phyloP scores from a whole-genome alignment of 2,888 invertebrate genomes.

The Anarsia innoxiella region DNA sequence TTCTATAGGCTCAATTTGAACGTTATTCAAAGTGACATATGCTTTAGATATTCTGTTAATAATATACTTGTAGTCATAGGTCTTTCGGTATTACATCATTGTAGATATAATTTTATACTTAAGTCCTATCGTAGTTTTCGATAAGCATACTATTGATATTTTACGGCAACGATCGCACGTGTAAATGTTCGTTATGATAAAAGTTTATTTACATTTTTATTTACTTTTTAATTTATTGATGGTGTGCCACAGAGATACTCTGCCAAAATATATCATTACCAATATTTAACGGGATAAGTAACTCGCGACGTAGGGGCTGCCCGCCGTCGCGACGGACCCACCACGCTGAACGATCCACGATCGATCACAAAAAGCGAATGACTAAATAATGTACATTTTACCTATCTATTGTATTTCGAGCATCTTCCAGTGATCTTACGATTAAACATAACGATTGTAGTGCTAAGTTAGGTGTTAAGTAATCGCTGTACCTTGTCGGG shows the following conservation, averaged over 20 bases:
- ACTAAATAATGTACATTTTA: constrained; percentile 48
- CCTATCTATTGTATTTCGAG: constrained; percentile 54
- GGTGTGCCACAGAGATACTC: constrained; percentile 76
- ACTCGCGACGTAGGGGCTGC: constrained; percentile 15
- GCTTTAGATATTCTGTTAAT: constrained; percentile 76
- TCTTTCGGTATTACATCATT: constrained; percentile 70
- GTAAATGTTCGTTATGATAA: constrained; percentile 69
- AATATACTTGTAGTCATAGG: constrained; percentile 72
- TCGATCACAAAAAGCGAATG: constrained; percentile 39
- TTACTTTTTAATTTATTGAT: constrained; percentile 72
- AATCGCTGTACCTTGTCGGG: constrained; percentile 62
- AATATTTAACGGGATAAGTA: constrained; percentile 47
- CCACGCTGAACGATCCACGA: constrained; percentile 30
- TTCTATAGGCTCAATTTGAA: constrained; percentile 76
- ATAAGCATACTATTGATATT: constrained; percentile 69
- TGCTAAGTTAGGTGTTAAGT: constrained; percentile 60
- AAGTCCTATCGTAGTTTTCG: constrained; percentile 62
- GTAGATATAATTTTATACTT: constrained; percentile 54
- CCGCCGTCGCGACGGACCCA: constrained; percentile 27
- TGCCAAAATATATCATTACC: constrained; percentile 76
- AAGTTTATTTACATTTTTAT: constrained; percentile 73
- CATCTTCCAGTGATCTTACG: constrained; percentile 72
- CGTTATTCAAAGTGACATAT: constrained; percentile 76
- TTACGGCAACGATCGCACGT: constrained; percentile 70
- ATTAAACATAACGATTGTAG: constrained; percentile 57